Conservation (phyloP, 2,797 vertebrate genomes). For the Chanos chanos region DNA sequence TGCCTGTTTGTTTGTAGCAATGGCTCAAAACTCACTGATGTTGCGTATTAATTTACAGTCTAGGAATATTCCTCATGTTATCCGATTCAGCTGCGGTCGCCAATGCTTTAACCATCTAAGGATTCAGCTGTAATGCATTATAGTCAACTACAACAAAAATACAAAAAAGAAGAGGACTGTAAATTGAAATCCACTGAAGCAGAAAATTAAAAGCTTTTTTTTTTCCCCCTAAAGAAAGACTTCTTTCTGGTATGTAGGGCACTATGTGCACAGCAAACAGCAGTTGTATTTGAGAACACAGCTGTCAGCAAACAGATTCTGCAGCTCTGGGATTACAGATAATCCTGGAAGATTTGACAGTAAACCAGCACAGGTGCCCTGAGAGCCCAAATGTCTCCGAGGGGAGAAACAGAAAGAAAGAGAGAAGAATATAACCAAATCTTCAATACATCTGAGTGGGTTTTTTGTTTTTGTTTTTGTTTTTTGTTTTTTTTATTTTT, state of each 20-base stretch:
- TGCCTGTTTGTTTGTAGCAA: no score
- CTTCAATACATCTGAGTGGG: no score
- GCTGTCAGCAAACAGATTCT: conserved; percentile 72
- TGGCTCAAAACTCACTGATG: no score
- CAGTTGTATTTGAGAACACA: conserved; percentile 59
- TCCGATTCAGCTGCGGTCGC: no score
- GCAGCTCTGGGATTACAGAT: conserved; percentile 68
- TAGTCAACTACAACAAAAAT: conserved; percentile 51
- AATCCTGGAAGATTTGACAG: conserved; percentile 75
- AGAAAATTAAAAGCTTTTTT: conserved; percentile 61
- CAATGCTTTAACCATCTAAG: neutral
- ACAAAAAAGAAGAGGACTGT: conserved; percentile 49
- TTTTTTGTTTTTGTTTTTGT: no score
- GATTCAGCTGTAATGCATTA: conserved; percentile 15
- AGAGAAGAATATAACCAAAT: conserved; percentile 8
- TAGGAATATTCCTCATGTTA: no score
- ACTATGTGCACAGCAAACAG: conserved; percentile 54
- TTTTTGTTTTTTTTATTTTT: neutral
- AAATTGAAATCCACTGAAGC: conserved; percentile 58
- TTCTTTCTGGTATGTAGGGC: conserved; percentile 55
- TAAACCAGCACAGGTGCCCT: conserved; percentile 69
- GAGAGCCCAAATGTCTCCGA: conserved; percentile 24
- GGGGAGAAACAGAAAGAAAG: conserved; percentile 4
- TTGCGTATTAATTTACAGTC: no score
- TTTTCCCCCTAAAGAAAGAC: conserved; percentile 23